Base-by-base conservation (phyloP, 2,113 vertebrate species). In the Sigmodon hispidus region DNA sequence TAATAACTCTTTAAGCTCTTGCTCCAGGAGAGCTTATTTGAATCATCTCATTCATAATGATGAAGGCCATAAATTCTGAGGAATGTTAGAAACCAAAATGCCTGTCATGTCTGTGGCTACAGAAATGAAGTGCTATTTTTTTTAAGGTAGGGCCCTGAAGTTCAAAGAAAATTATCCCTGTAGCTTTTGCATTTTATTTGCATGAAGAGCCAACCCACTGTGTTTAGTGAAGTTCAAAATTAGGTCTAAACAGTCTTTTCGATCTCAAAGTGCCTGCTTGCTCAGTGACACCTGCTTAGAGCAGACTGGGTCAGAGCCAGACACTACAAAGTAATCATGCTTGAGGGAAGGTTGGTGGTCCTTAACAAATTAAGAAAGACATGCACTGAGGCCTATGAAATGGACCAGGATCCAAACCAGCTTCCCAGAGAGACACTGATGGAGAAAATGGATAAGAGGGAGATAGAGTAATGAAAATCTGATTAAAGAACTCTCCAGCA, bases 61-160 rank as follows among this genome's bases (percentile, higher is more conserved):
- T 73, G 96, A 94, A 89, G 94, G 57, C 87, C 89, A 88, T 96
- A 95, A 96, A 94, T 97, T 77, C 95, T 76, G 80, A 95, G 87
- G 94, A 91, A 97, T 96, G 93, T 90, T 63, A 89, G 72, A 83
- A 90, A 87, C 70, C 75, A 76, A 76, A 91, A 96, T 96, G 92
- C 93, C 88, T 84, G 93, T 91, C 87, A 92, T 73, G 87, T 88
- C 76, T 90, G 90, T 94, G 93, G 88, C 88, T 92, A 79, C 48
- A 90, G 61, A 85, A 96, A 89, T 57, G 52, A 31, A 86, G 84
- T 21, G 76, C 75, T 75, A 16, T 65, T 36, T 43, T 59, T 83
- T 40, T 91, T 16, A 59, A 96, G 95, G 93, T 90, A 40, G 26
- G 76, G 69, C 67, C 43, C 72, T 59, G 48, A n/a, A 80, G 50